These are phyloP conservation scores for Zaprionus taronus DNA, from an alignment of 1,140 invertebrate genomes.

Conservation along the genomic window DNA sequence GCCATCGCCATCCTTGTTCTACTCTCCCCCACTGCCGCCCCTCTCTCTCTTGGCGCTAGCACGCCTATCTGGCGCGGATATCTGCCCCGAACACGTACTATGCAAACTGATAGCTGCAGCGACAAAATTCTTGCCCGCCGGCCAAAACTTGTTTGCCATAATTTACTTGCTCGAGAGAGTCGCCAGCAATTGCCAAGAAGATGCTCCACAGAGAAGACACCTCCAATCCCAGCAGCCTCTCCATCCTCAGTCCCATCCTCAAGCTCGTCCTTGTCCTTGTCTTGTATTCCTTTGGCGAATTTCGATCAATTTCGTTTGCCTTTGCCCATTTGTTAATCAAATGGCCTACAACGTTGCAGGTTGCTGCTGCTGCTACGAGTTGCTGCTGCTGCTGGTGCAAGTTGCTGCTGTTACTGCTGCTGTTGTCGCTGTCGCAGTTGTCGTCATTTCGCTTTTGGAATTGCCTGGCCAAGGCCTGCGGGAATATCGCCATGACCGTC, in stretches of 20 bases:
- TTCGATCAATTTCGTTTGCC: constrained; percentile 83
- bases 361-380: constrained; percentile 31
- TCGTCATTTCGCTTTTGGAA: constrained; percentile 78
- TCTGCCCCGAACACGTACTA: constrained; percentile 20
- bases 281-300: constrained; percentile 70
- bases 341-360: constrained; percentile 74
- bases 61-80: constrained; percentile 38
- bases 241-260: constrained; percentile 21
- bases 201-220: background rate
- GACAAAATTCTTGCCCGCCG: constrained; percentile 81
- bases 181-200: constrained; percentile 29
- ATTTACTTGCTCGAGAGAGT: constrained; percentile 66
- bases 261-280: constrained; percentile 24
- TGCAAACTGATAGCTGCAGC: constrained; percentile 43
- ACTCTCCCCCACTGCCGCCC: background rate
- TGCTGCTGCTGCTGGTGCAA: constrained; percentile 18
- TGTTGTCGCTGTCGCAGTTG: constrained; percentile 42
- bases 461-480: constrained; percentile 71
- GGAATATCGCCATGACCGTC: constrained; percentile 53
- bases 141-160: constrained; percentile 83
- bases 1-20: background rate
- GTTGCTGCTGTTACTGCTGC: constrained; percentile 23
- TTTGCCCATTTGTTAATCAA: constrained; percentile 82
- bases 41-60: constrained; percentile 19
- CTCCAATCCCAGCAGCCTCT: background rate